Percentiles rank a stretch among this genome's conserved stretches.
Conservation (phyloP, 2,888 invertebrate species). For the Mystacides longicornis region DNA sequence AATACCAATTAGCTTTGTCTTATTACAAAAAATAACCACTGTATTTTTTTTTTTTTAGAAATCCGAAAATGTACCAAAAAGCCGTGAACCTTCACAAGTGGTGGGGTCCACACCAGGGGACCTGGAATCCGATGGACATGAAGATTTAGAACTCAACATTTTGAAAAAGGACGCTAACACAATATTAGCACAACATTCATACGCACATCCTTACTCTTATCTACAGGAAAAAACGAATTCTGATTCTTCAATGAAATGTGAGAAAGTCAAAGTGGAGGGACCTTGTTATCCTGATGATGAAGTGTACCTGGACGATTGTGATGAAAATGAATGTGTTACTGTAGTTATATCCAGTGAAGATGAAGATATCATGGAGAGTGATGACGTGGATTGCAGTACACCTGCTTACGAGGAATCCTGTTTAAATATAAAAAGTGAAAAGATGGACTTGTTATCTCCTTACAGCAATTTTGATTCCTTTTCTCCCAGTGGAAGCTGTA, state of each 20-base stretch:
- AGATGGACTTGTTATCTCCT: conserved; percentile 36
- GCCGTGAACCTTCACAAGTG: conserved; percentile 52
- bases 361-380: conserved; percentile 9
- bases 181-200: conserved; percentile 47
- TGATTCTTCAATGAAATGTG: neutral
- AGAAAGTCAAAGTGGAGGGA: neutral
- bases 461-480: conserved; percentile 32
- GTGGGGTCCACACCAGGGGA: conserved; percentile 82
- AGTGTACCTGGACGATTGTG: conserved; percentile 63
- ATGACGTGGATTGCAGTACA: conserved; percentile 4
- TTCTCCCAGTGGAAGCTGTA: conserved; percentile 37
- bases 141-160: conserved; percentile 37
- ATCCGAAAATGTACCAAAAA: conserved; percentile 38
- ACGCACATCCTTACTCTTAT: conserved; percentile 42
- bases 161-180: conserved; percentile 41
- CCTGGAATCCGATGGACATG: conserved; percentile 71
- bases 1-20: neutral
- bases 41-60: conserved; percentile 31
- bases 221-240: conserved; percentile 27
- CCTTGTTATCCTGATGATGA: conserved; percentile 43
- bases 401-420: conserved; percentile 7
- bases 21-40: neutral
- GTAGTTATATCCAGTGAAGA: conserved; percentile 59
- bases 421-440: neutral
- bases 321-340: conserved; percentile 68